These are phyloP conservation scores for Boleophthalmus pectinirostris DNA, from an alignment of 2,113 vertebrate species.

Conservation along the genomic window DNA sequence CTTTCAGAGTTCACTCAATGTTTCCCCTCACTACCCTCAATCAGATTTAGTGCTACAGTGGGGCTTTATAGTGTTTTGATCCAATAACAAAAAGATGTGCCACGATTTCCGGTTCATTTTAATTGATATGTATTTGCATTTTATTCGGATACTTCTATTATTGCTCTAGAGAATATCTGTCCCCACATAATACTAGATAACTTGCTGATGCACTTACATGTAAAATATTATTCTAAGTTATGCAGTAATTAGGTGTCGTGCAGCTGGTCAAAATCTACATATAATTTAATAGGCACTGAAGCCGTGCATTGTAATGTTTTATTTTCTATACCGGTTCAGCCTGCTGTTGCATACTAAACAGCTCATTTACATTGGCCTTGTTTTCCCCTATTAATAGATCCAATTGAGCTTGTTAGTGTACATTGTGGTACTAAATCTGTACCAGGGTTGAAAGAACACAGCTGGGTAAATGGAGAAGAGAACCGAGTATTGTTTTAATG, in stretches of 20 bases:
- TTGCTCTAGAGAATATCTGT: background rate
- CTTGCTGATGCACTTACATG: background rate
- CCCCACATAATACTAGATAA: background rate
- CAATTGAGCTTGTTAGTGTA: conserved; percentile 11
- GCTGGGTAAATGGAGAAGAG: background rate
- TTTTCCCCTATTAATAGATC: background rate
- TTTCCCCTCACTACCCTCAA: background rate
- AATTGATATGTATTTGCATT: background rate
- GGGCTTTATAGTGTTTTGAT: background rate
- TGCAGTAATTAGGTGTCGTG: background rate
- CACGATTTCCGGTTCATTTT: background rate
- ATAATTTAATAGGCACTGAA: background rate
- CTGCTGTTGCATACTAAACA: background rate
- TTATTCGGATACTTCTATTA: background rate
- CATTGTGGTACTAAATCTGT: conserved; percentile 4
- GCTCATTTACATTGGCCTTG: background rate
- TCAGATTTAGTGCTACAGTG: background rate
- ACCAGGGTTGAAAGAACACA: conserved; percentile 4
- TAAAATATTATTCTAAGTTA: background rate
- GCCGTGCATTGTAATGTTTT: background rate
- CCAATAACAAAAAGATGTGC: background rate
- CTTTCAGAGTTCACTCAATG: background rate
- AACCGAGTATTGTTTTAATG: background rate
- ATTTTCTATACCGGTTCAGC: background rate
- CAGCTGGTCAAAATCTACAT: background rate